Percentiles rank a stretch among this genome's conserved stretches.
phyloP scores from a whole-genome alignment of 1,140 invertebrate genomes.

The Bombyx mandarina region DNA sequence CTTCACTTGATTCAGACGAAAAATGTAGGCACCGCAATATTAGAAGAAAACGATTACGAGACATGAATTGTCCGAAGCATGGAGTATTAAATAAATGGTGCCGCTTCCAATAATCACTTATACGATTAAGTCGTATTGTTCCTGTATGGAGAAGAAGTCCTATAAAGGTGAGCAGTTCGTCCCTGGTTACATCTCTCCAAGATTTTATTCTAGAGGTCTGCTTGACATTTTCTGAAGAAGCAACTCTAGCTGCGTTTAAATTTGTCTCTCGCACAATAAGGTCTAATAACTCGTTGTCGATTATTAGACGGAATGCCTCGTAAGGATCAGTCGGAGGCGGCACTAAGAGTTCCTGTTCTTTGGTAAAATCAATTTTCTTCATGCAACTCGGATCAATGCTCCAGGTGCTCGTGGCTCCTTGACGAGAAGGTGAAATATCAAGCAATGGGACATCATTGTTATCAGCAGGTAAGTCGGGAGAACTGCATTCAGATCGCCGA shows the following conservation, averaged over 20 bases:
- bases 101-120: constrained; percentile 39
- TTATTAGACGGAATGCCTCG: neutral
- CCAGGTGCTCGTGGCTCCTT: neutral
- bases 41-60: constrained; percentile 28
- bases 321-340: neutral
- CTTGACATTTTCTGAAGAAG: too few relatives aligned
- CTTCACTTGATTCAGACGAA: constrained; percentile 13
- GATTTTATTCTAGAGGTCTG: neutral
- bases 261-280: neutral
- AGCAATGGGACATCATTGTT: too few relatives aligned
- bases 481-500: too few relatives aligned
- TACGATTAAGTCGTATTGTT: constrained; percentile 23
- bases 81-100: constrained; percentile 25
- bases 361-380: neutral
- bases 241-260: too few relatives aligned
- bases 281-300: neutral
- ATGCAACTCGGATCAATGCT: neutral
- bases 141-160: constrained; percentile 42
- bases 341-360: neutral
- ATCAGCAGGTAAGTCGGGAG: too few relatives aligned
- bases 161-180: constrained; percentile 31
- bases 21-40: constrained; percentile 34
- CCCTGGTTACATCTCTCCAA: constrained; percentile 24
- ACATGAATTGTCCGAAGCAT: constrained; percentile 24
- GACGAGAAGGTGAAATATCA: neutral